phyloP scores from a whole-genome alignment of 1,140 invertebrate genomes.

The Macrosteles quadrilineatus region DNA sequence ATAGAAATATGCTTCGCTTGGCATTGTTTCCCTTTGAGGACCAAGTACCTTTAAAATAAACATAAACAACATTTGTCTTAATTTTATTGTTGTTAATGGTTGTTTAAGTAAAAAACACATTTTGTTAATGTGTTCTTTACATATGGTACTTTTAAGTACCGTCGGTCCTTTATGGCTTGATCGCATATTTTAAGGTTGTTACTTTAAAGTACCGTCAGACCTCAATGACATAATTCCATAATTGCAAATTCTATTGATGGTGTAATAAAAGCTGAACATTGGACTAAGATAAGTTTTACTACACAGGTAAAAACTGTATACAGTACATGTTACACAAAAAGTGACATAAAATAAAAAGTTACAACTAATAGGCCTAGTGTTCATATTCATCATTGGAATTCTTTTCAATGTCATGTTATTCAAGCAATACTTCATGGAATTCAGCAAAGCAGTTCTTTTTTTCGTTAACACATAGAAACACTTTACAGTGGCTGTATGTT shows the following conservation, averaged over 20 bases:
- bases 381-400: constrained; percentile 31
- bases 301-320: background rate
- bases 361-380: no score
- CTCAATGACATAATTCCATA: no score
- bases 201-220: no score
- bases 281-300: no score
- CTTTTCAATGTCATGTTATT: constrained; percentile 27
- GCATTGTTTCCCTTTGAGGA: no score
- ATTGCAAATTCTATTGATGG: background rate
- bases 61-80: no score
- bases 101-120: background rate
- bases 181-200: no score
- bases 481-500: constrained; percentile 44
- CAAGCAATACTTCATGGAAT: constrained; percentile 41
- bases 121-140: background rate
- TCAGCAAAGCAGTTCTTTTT: constrained; percentile 49
- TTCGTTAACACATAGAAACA: constrained; percentile 48
- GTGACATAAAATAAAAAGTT: constrained; percentile 21
- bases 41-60: no score
- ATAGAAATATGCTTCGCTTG: no score
- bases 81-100: no score
- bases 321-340: background rate
- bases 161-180: background rate
- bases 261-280: background rate
- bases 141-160: constrained; percentile 23